Percentiles rank a stretch among this genome's conserved stretches.
These are phyloP conservation scores for Nansenia antarctica DNA, from an alignment of 2,113 vertebrate species.

Conservation along the genomic window DNA sequence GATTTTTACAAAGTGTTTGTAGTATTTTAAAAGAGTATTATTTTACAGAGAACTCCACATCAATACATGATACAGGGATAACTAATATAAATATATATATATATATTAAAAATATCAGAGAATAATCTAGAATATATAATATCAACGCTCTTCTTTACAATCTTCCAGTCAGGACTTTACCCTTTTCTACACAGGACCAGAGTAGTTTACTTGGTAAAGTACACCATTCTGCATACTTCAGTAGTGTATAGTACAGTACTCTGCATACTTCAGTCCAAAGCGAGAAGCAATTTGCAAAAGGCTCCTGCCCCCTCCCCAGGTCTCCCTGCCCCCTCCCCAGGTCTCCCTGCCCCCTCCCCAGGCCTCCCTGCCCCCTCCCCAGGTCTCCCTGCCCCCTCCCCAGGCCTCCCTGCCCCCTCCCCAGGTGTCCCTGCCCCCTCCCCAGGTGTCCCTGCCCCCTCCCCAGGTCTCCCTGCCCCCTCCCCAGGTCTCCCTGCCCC, in stretches of 20 bases:
- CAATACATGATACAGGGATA: background rate
- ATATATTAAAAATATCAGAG: too few relatives aligned
- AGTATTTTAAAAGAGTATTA: too few relatives aligned
- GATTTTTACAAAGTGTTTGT: too few relatives aligned
- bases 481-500: background rate
- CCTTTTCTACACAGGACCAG: background rate
- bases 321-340: background rate
- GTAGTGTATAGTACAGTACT: background rate
- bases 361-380: background rate
- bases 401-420: background rate
- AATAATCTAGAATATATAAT: background rate
- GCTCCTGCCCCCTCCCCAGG: background rate
- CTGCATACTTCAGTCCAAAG: background rate
- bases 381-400: background rate
- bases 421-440: background rate
- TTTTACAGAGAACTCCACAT: too few relatives aligned
- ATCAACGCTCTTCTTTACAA: background rate
- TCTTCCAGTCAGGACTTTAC: background rate
- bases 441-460: too few relatives aligned
- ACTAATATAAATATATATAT: background rate
- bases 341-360: background rate
- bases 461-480: background rate
- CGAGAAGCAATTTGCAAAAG: background rate
- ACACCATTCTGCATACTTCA: background rate
- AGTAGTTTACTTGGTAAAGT: background rate